Percentiles rank a stretch among this genome's conserved stretches.
phyloP scores from a whole-genome alignment of 2,113 vertebrate species.

The Irena cyanogastra region DNA sequence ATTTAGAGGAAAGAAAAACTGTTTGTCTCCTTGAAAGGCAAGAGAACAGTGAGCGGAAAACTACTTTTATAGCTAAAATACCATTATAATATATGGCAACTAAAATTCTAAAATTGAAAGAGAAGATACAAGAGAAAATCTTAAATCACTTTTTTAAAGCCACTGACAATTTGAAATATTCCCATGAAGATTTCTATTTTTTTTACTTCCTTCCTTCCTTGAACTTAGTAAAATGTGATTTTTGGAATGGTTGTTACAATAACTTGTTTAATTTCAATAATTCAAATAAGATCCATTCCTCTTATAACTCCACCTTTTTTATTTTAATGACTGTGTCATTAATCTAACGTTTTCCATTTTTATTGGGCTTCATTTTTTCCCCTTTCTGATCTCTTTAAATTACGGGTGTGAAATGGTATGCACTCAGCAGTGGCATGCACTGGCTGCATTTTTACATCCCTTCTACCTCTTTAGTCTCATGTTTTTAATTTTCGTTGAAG shows the following conservation, averaged over 20 bases:
- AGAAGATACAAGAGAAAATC: constrained; percentile 39
- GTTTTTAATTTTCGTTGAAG: background rate
- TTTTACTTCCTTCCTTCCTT: background rate
- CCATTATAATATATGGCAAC: constrained; percentile 54
- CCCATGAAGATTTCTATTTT: constrained; percentile 27
- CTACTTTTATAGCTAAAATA: constrained; percentile 59
- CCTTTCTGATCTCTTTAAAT: constrained; percentile 53
- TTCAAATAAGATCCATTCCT: constrained; percentile 44
- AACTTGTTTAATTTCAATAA: constrained; percentile 59
- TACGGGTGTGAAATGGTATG: background rate
- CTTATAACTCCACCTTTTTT: constrained; percentile 45
- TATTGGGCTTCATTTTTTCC: constrained; percentile 54
- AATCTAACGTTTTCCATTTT: constrained; percentile 59
- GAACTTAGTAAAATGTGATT: constrained; percentile 41
- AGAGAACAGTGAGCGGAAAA: constrained; percentile 49
- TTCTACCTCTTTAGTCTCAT: background rate
- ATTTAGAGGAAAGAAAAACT: constrained; percentile 63
- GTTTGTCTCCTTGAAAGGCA: constrained; percentile 63
- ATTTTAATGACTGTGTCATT: constrained; percentile 58
- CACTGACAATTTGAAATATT: constrained; percentile 53
- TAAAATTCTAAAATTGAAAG: constrained; percentile 64
- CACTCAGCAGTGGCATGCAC: background rate
- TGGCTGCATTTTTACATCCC: background rate
- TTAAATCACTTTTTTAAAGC: constrained; percentile 50
- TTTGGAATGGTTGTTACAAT: constrained; percentile 54